These are phyloP conservation scores for Hemicordylus capensis DNA, from an alignment of 2,113 vertebrate species.

Conservation along the genomic window DNA sequence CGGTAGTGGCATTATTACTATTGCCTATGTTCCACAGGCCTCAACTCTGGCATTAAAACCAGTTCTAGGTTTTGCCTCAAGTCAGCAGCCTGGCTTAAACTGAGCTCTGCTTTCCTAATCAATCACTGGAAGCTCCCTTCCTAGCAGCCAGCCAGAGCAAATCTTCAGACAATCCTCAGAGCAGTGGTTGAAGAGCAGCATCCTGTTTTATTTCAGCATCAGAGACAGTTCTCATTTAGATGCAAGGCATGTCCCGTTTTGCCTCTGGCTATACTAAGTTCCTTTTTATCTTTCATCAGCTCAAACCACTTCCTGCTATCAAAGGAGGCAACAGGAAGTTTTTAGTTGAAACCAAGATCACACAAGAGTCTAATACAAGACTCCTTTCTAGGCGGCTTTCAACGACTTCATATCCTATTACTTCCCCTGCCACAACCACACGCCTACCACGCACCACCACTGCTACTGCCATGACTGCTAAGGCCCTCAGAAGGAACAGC, in stretches of 20 bases:
- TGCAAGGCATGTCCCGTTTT: not conserved
- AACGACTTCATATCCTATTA: constrained; percentile 50
- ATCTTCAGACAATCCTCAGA: not conserved
- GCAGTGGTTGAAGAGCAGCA: not conserved
- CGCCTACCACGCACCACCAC: not conserved
- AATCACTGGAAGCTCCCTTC: not conserved
- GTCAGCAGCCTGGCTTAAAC: not conserved
- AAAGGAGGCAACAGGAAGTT: constrained; percentile 79
- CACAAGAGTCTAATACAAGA: constrained; percentile 68
- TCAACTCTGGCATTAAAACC: not conserved
- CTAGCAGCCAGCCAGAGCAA: not conserved
- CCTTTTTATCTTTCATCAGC: constrained; percentile 67
- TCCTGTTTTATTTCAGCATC: too few relatives aligned
- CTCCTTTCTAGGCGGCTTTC: constrained; percentile 57
- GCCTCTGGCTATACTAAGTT: not conserved
- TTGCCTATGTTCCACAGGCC: not conserved
- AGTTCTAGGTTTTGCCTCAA: not conserved
- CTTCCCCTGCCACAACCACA: constrained; percentile 15
- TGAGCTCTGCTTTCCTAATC: not conserved
- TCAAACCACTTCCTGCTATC: constrained; percentile 83
- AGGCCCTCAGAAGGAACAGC: constrained; percentile 32
- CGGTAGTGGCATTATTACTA: not conserved
- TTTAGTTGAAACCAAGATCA: constrained; percentile 77
- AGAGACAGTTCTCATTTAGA: not conserved
- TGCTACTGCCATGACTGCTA: not conserved